Evolutionary conservation across 1,140 invertebrate genomes (phyloP), one percentile per base, ranked within the genome.

Genomic region (Sycobia sp.): DNA sequence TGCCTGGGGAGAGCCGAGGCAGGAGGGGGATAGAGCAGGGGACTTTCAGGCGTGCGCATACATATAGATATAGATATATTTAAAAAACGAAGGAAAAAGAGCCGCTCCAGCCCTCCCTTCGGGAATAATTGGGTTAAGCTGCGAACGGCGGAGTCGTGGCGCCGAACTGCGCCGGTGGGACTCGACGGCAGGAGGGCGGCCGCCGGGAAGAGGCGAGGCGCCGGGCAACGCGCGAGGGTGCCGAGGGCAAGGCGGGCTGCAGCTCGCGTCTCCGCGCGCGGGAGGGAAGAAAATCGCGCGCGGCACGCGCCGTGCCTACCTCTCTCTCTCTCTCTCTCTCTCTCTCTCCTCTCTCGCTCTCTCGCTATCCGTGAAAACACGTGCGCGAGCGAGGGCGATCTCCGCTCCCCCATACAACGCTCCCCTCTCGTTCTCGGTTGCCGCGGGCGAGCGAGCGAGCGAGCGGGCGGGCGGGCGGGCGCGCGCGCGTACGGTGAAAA

Each of bases 81-180:
- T 8, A 16, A 29, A 27, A 47, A 16, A 16, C 27, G 47, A 29
- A 29, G 25, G 43, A 23, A 60, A 43, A 51, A 20, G 41, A 44
- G 54, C 14, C 18, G 18, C 13, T 53, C 23, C 8, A 18, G 39
- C 34, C 41, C 46, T 46, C 51, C 23, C 57, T 18, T 65, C 38
- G 58, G 69, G n/a, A n/a, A 71, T 73, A 73, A 73, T 74, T 73
- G 67, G 73, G 72, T 75, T 75, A 73, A 73, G 67, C 68, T 67
- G 69, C 66, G 67, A 71, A 71, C 70, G 69, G 69, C 67, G n/a
- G n/a, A 71, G 67, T 63, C 49, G 65, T 62, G 65, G 69, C 53
- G 55, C 44, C 53, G 27, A 56, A 44, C 54, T 44, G 18, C 16
- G 32, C 29, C 10, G 3, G n/a, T n/a, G 38, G n/a, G 23, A 59